These are phyloP conservation scores for Muscicapa striata DNA, from an alignment of 2,797 vertebrate genomes.

Conservation along the genomic window DNA sequence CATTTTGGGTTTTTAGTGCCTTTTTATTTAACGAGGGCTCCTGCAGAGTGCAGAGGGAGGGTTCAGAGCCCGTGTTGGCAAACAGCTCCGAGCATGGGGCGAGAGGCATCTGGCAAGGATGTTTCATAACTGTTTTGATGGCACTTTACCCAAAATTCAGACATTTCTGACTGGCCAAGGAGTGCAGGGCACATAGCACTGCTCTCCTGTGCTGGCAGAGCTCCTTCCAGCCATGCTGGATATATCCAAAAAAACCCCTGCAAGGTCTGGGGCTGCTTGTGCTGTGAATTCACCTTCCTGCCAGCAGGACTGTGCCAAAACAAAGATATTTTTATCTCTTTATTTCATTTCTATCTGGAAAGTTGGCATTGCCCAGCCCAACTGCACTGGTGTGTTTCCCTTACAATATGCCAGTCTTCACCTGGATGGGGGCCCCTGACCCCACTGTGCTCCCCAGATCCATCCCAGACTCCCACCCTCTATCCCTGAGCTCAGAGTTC, in stretches of 20 bases:
- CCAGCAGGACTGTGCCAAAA: accelerated
- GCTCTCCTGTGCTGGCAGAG: neutral
- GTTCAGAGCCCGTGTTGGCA: neutral
- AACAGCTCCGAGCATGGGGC: neutral
- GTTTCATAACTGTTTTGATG: neutral
- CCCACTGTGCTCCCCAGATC: neutral
- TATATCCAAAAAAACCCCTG: neutral
- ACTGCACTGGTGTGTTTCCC: neutral
- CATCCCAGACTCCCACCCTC: neutral
- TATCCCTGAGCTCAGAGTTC: neutral
- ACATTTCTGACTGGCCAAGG: neutral
- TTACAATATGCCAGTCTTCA: accelerated
- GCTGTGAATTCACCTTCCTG: neutral
- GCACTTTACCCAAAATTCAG: neutral
- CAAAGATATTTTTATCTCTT: neutral
- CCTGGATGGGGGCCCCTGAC: no score
- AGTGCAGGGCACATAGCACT: accelerated
- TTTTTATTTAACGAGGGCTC: neutral
- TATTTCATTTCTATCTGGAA: neutral
- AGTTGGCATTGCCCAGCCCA: neutral
- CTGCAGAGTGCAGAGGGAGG: neutral
- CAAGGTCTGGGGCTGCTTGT: accelerated
- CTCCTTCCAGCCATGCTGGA: neutral
- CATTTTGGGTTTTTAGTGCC: neutral
- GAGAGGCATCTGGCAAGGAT: neutral